Conservation (phyloP, 2,797 vertebrate genomes). For the Cichlasoma orientale region DNA sequence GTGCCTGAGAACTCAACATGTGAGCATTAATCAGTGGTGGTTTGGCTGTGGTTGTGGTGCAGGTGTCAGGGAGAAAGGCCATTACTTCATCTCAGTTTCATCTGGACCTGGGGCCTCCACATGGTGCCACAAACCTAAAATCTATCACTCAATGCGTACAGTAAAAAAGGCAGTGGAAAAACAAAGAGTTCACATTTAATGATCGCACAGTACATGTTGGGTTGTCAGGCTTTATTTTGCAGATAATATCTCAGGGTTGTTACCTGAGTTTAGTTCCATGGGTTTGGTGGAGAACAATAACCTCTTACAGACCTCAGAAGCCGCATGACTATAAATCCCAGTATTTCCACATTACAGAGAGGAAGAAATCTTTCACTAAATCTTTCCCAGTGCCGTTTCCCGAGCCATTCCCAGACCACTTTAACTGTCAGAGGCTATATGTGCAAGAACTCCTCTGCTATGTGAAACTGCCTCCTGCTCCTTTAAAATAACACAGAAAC, state of each 20-base stretch:
- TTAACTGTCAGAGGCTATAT: not conserved
- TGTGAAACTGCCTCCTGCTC: not conserved
- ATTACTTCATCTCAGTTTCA: constrained; percentile 24
- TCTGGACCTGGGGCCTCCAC: constrained; percentile 29
- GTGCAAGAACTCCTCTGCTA: not conserved
- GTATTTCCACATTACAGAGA: constrained; percentile 50
- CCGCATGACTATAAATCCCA: constrained; percentile 30
- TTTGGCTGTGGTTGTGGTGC: constrained; percentile 29
- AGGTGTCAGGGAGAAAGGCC: constrained; percentile 11
- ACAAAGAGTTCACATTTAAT: constrained; percentile 6
- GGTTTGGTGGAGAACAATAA: constrained; percentile 25
- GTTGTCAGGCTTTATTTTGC: constrained; percentile 10
- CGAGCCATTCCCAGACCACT: not conserved
- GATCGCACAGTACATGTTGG: not conserved
- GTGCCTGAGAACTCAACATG: not conserved
- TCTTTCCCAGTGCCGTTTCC: not conserved
- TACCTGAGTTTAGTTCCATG: constrained; percentile 12
- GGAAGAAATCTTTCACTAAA: constrained; percentile 29
- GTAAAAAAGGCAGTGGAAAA: constrained; percentile 8
- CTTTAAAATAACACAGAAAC: not conserved
- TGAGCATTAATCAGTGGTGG: constrained; percentile 12
- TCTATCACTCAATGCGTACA: constrained; percentile 38
- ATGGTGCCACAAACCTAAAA: constrained; percentile 23
- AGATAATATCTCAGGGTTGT: not conserved
- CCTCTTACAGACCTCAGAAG: not conserved